Conservation (phyloP, 1,140 invertebrate species). For the Aphelinus atriplicis region DNA sequence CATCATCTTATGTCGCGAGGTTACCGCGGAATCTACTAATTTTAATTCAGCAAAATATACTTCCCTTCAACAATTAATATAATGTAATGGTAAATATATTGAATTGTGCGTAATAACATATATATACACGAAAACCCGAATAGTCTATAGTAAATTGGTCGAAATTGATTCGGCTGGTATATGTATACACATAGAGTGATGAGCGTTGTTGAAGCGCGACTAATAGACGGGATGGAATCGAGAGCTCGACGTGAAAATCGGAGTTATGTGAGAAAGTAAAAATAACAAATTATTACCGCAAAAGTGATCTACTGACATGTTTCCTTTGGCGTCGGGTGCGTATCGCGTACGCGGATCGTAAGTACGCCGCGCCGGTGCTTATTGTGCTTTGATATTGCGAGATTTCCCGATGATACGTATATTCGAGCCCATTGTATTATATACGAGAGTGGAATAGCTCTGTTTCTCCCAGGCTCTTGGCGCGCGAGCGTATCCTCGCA, state of each 20-base stretch:
- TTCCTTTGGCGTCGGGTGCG: background rate
- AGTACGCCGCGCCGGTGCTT: background rate
- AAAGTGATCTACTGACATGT: conserved; percentile 1
- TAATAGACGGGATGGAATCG: background rate
- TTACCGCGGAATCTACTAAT: too few relatives aligned
- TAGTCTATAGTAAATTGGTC: too few relatives aligned
- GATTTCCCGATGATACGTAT: background rate
- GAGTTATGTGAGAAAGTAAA: too few relatives aligned
- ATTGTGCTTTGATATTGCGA: background rate
- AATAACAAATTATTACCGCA: background rate
- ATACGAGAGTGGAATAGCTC: background rate
- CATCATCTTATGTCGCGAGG: too few relatives aligned
- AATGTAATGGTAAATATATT: too few relatives aligned
- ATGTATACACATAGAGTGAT: too few relatives aligned
- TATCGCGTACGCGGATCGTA: background rate
- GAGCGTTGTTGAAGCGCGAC: background rate
- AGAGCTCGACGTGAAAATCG: background rate
- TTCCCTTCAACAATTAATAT: too few relatives aligned
- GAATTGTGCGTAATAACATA: too few relatives aligned
- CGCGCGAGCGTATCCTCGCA: background rate
- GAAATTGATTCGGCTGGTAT: background rate
- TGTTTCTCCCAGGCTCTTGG: background rate
- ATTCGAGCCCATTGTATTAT: background rate
- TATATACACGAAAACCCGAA: background rate
- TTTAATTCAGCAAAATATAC: too few relatives aligned